Percentiles rank a stretch among this genome's conserved stretches.
These are phyloP conservation scores for Parambassis ranga DNA, from an alignment of 2,797 vertebrate genomes.

Conservation along the genomic window DNA sequence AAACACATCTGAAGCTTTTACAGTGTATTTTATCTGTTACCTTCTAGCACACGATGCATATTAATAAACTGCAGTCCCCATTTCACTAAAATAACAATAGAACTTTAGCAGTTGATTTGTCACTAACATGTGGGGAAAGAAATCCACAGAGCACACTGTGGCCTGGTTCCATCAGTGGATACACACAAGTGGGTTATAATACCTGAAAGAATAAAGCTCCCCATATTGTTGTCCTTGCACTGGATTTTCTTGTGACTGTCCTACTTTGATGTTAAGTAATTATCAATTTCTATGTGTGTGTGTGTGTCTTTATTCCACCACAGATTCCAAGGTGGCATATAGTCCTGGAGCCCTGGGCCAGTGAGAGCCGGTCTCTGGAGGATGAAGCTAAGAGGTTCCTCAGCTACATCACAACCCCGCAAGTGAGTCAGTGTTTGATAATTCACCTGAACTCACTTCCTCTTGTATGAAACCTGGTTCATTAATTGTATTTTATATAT, in stretches of 20 bases:
- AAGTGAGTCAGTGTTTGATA: conserved; percentile 76
- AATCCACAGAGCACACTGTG: conserved; percentile 40
- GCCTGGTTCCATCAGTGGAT: conserved; percentile 50
- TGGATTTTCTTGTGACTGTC: conserved; percentile 31
- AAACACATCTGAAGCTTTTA: conserved; percentile 1
- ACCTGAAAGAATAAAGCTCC: conserved; percentile 35
- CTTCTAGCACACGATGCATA: not conserved
- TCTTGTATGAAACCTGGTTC: not conserved
- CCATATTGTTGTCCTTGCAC: conserved; percentile 37
- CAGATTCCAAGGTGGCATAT: conserved; percentile 90
- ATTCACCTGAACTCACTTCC: not conserved
- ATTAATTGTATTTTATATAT: not conserved
- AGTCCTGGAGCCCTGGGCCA: conserved; percentile 89
- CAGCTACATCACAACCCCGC: conserved; percentile 87
- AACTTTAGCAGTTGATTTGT: conserved; percentile 40
- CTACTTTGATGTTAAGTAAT: conserved; percentile 42
- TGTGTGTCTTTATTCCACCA: conserved; percentile 23
- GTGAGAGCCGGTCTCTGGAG: conserved; percentile 81
- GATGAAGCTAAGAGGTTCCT: conserved; percentile 91
- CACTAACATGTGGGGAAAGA: conserved; percentile 4
- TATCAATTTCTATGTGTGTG: not conserved
- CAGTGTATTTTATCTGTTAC: not conserved
- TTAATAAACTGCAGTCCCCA: not conserved
- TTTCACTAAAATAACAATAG: conserved; percentile 28
- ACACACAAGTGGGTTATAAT: conserved; percentile 37